Evolutionary conservation across 2,797 vertebrate genomes (phyloP), one percentile per base, ranked within the genome.

Genomic region (Sebastes aleutianus): DNA sequence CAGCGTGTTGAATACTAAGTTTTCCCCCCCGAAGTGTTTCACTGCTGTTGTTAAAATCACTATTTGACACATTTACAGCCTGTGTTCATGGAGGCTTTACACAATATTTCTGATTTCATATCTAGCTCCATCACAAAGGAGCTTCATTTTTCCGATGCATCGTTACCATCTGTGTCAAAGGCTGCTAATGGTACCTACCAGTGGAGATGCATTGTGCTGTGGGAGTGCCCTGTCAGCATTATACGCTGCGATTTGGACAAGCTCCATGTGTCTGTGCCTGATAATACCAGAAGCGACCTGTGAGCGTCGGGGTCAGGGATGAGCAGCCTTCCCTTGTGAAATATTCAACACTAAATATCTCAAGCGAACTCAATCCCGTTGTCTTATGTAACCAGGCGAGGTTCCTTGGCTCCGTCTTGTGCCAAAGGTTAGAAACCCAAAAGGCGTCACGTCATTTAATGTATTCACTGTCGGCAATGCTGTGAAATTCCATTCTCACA

Each of bases 401-500:
- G 43, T 57, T 88, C 67, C 74, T n/a, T 79, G 76, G 67, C 82
- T 85, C 29, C 0, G 18, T 70, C 26, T 20, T 4, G 31, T 84
- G 47, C 74, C 78, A 87, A 79, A 88, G 85, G 86, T 86, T 82
- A 82, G 66, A 82, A 85, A 72, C 74, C 68, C 75, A 54, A 83
- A 86, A 74, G 78, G 79, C 67, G 67, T 84, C 54, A 53, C 84
- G 74, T 89, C 76, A 67, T 78, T 89, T 86, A 65, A 76, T 93
- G 88, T 79, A 84, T 93, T 86, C 88, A 74, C 62, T 75, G 61
- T 74, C 20, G 16, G 72, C 27, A 32, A 74, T 74, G 70, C 83
- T 88, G 87, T 86, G 87, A 92, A 88, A 91, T 78, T 87, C 65
- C 29, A 90, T 91, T 85, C 74, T 80, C 77, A 83, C 83, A 89